Evolutionary conservation across 1,140 invertebrate genomes (phyloP), one percentile per base, ranked within the genome.

Genomic region (Drosophila miranda): DNA sequence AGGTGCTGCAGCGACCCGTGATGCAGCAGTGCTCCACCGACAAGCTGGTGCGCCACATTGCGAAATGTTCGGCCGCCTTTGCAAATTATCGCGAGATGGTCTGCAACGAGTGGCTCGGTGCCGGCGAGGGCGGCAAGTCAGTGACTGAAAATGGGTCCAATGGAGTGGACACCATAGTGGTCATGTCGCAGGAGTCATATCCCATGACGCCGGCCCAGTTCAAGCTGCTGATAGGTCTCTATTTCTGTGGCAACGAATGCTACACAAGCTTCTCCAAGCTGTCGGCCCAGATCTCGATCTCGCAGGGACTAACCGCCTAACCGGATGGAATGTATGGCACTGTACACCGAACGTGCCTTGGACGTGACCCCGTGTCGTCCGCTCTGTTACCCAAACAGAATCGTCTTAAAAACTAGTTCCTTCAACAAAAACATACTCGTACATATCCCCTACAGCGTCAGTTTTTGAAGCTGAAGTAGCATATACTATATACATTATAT

Each of bases 1-100:
- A 86, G 7, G 54, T 76, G 7, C 51, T 81, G 1, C 41, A 67
- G 28, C 81, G 68, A 0, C 81, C 81, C 0, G 58, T 84, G 9
- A 54, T 74, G 51, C 73, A 81, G 46, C 82, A 86, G 43, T 77
- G 68, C 45, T 49, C 56, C 26, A 67, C 48, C 13, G 51, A 77
- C 7, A 59, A 62, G 5, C 49, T 86, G n/a, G 77, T 84, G 2
- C 77, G 81, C 1, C 68, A 57, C 11, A 75, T 84, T 26, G 77
- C 81, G 48, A 84, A 86, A 8, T 81, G 77, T 30, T 70, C 82
- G 7, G 81, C 81, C 0, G 77, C 81, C n/a, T 84, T 84, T 34
- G 72, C 61, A 30, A 81, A 81, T 6, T 84, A 71, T 9, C 57
- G 62, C n/a, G 68, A 74, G 26, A 57, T 86, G 49, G 43, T 75